Evolutionary conservation across 2,113 vertebrate genomes (phyloP).

Genomic region (Aegotheles bennettii): DNA sequence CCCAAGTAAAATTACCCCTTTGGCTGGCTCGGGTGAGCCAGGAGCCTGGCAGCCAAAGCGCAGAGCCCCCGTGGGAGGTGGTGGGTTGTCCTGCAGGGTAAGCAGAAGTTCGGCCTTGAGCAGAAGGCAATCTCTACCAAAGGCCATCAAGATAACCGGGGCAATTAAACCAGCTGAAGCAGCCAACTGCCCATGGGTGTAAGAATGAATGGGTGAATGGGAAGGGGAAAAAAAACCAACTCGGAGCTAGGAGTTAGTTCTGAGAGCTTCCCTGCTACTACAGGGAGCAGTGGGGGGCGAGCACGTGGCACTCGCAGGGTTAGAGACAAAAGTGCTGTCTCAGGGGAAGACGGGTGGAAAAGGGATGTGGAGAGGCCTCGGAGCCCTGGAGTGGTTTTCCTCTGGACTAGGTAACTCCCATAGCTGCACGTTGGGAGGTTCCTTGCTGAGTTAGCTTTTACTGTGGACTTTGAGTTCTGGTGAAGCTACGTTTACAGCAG

Average conservation of each 20-base stretch:
- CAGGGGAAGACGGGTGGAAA: neutral
- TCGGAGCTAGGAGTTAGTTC: neutral
- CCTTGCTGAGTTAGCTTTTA: neutral
- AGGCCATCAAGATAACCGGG: neutral
- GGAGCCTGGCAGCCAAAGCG: neutral
- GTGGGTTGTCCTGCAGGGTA: neutral
- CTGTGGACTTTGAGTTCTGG: neutral
- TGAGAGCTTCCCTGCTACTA: neutral
- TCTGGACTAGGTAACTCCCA: accelerated
- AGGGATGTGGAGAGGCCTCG: too few species aligned
- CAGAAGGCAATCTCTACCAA: accelerated
- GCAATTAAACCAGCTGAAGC: neutral
- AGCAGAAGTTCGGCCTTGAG: neutral
- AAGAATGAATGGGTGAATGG: neutral
- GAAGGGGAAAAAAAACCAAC: too few species aligned
- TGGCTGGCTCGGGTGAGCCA: neutral
- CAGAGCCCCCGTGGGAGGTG: neutral
- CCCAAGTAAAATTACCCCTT: neutral
- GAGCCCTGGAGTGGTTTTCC: neutral
- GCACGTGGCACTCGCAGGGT: neutral
- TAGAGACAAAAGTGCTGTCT: neutral
- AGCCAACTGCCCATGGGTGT: accelerated
- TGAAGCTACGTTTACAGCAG: neutral
- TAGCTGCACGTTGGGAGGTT: accelerated
- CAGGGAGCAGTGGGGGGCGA: neutral